A percentile compares a stretch with the other conserved stretches of the same genome.
phyloP scores from a whole-genome alignment of 2,797 vertebrate genomes.

The Serranus cabrilla region DNA sequence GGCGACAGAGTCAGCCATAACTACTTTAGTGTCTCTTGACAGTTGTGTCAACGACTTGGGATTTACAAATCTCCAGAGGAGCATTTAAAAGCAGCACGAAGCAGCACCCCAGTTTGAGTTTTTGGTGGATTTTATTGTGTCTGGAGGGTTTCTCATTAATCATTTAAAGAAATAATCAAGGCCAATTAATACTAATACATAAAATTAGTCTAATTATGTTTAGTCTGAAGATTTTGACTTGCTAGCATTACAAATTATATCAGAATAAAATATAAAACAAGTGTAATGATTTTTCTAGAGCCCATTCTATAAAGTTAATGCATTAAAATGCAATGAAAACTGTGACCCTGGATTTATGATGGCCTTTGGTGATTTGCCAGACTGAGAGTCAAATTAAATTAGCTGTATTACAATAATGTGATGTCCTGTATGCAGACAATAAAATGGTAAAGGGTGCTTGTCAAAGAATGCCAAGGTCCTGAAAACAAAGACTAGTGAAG shows the following conservation, averaged over 20 bases:
- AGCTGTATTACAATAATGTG: background rate
- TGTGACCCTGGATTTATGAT: background rate
- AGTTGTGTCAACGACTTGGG: accelerated
- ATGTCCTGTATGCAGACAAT: background rate
- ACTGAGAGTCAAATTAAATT: background rate
- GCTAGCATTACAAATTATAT: no score
- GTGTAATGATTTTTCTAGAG: background rate
- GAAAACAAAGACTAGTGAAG: constrained; percentile 44
- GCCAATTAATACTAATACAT: no score
- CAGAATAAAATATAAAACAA: no score
- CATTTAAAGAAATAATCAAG: no score
- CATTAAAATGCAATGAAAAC: background rate
- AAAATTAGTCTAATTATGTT: no score
- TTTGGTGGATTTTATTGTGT: background rate
- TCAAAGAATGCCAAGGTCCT: constrained; percentile 22
- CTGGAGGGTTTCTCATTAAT: no score
- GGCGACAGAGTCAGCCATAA: accelerated
- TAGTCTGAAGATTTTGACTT: no score
- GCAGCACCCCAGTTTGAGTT: background rate
- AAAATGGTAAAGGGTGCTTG: constrained; percentile 27
- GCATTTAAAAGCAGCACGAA: constrained; percentile 43
- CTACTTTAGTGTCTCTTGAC: background rate
- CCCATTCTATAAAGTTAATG: background rate
- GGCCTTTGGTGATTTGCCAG: no score
- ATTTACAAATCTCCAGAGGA: accelerated